Evolutionary conservation across 1,140 invertebrate genomes (phyloP).

Genomic region (Cephus cinctus): DNA sequence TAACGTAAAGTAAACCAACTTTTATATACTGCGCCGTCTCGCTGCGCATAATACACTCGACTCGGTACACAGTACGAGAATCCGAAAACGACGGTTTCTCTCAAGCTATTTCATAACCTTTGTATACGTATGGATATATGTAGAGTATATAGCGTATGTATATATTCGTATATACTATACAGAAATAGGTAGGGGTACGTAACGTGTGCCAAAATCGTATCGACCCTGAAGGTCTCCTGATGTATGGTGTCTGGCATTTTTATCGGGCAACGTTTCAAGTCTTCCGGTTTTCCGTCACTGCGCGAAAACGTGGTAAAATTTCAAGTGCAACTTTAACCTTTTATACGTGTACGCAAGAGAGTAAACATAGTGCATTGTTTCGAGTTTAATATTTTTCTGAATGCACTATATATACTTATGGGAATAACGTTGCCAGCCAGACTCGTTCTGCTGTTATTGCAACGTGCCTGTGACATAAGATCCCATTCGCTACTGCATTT

Average conservation of each 20-base stretch:
- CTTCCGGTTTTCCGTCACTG: too few relatives aligned
- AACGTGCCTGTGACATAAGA: slow-evolving; percentile 14
- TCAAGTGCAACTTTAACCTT: too few relatives aligned
- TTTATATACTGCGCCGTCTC: slow-evolving; percentile 32
- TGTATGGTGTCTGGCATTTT: slow-evolving; percentile 26
- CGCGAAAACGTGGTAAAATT: too few relatives aligned
- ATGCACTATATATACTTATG: too few relatives aligned
- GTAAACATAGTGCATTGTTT: too few relatives aligned
- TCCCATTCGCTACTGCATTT: slow-evolving; percentile 17
- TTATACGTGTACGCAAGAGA: too few relatives aligned
- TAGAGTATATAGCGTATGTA: slow-evolving; percentile 3
- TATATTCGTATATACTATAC: slow-evolving; percentile 4
- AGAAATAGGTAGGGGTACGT: slow-evolving; percentile 14
- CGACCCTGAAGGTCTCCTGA: slow-evolving; percentile 25
- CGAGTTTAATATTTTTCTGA: too few relatives aligned
- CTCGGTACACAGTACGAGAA: too few relatives aligned
- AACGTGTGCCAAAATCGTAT: slow-evolving; percentile 41
- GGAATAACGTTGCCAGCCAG: too few relatives aligned
- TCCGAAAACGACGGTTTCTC: too few relatives aligned
- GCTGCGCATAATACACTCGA: slow-evolving; percentile 23
- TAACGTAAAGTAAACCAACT: slow-evolving; percentile 36
- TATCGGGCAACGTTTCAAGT: slow-evolving; percentile 2
- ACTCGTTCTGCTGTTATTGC: too few relatives aligned
- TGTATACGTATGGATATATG: neutral
- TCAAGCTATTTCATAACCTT: too few relatives aligned